A percentile compares a stretch with the other conserved stretches of the same genome.
These are phyloP conservation scores for Conopomorpha cramerella DNA, from an alignment of 1,140 invertebrate species.

Conservation along the genomic window DNA sequence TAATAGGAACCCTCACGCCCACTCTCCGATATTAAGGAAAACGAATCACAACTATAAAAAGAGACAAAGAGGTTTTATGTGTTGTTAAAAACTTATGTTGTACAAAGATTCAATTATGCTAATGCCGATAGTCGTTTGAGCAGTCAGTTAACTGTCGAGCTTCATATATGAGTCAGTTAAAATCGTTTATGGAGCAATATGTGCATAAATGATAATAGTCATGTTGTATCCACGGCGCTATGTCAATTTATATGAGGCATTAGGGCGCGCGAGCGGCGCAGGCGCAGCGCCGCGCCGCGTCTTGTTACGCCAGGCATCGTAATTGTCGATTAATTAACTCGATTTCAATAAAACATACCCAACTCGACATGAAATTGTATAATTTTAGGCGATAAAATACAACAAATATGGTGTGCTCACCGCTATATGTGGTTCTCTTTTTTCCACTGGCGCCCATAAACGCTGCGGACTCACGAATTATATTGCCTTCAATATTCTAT, in stretches of 20 bases:
- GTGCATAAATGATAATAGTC: slow-evolving; percentile 57
- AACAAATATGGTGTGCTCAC: slow-evolving; percentile 43
- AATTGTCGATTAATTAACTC: slow-evolving; percentile 55
- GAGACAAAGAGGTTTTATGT: too few species aligned
- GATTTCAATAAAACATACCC: slow-evolving; percentile 50
- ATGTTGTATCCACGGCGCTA: slow-evolving; percentile 13
- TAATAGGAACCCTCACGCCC: too few species aligned
- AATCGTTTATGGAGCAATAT: slow-evolving; percentile 58
- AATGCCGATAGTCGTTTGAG: slow-evolving; percentile 49
- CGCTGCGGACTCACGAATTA: too few species aligned
- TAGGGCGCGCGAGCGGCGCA: slow-evolving; percentile 27
- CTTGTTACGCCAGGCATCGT: slow-evolving; percentile 45
- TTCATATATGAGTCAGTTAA: slow-evolving; percentile 56
- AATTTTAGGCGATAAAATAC: slow-evolving; percentile 31
- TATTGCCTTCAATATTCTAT: too few species aligned
- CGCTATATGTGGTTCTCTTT: slow-evolving; percentile 17
- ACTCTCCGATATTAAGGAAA: too few species aligned
- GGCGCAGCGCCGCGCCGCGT: slow-evolving; percentile 42
- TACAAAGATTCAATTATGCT: slow-evolving; percentile 50
- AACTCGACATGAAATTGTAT: slow-evolving; percentile 43
- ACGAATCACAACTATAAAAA: slow-evolving; percentile 35
- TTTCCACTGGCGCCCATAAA: slow-evolving; percentile 14
- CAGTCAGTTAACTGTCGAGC: slow-evolving; percentile 29
- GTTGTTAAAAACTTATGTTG: background rate
- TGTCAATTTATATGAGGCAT: slow-evolving; percentile 37